A percentile compares a stretch with the other conserved stretches of the same genome.
phyloP scores from a whole-genome alignment of 2,113 vertebrate species.

The Athene noctua region DNA sequence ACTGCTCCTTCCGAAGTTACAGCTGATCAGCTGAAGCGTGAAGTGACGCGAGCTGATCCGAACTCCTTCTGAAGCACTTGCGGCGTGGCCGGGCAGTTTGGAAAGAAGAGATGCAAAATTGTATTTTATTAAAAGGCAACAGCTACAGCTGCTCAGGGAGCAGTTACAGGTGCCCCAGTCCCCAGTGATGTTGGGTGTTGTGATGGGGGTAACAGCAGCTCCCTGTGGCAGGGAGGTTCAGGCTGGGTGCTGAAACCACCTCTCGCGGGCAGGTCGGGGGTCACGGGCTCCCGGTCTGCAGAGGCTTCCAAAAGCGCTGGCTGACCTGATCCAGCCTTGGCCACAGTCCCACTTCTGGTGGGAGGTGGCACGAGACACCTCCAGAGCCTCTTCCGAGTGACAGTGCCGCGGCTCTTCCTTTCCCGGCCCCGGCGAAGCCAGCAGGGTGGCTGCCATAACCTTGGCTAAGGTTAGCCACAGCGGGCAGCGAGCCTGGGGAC shows the following conservation, averaged over 20 bases:
- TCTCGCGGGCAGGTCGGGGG: fast-evolving
- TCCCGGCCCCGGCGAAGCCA: not conserved
- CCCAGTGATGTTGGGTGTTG: fast-evolving
- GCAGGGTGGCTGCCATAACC: not conserved
- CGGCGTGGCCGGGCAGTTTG: not conserved
- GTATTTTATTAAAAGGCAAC: too few relatives aligned
- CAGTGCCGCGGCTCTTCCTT: not conserved
- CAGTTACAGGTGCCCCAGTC: not conserved
- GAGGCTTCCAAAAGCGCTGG: too few relatives aligned
- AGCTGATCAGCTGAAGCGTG: not conserved
- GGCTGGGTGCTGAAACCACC: not conserved
- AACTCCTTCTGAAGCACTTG: too few relatives aligned
- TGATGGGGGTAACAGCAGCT: not conserved
- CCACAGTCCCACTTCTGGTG: fast-evolving
- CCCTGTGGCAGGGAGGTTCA: not conserved
- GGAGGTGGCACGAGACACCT: not conserved
- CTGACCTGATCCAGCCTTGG: not conserved
- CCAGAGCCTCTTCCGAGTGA: not conserved
- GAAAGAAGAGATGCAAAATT: not conserved
- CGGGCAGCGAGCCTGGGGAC: not conserved
- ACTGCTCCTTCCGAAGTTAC: not conserved
- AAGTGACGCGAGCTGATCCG: fast-evolving
- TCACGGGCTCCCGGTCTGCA: not conserved
- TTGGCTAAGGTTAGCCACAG: not conserved
- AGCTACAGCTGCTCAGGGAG: not conserved